Percentiles rank a stretch among this genome's conserved stretches.
These are phyloP conservation scores for Novumbra hubbsi DNA, from an alignment of 2,797 vertebrate genomes.

Conservation along the genomic window DNA sequence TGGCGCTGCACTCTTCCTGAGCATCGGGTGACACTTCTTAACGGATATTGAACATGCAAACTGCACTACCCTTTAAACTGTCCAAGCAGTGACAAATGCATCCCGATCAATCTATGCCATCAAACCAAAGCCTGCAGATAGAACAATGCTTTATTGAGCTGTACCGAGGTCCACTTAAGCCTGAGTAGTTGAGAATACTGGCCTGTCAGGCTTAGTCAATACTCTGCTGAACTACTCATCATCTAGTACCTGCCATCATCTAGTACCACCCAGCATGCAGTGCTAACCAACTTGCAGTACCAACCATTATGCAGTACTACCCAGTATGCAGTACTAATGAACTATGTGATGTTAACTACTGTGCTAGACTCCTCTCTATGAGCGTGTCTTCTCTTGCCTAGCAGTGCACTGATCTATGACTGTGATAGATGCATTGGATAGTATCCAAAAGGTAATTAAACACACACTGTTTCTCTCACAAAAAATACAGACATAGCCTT, in stretches of 20 bases:
- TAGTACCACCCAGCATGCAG: no score
- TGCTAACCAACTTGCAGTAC: no score
- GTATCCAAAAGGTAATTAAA: background rate
- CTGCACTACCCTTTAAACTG: conserved; percentile 27
- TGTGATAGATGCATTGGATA: background rate
- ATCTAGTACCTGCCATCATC: background rate
- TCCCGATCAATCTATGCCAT: conserved; percentile 65
- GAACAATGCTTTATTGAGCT: conserved; percentile 64
- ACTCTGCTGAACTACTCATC: conserved; percentile 46
- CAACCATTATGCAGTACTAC: no score
- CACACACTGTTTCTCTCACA: background rate
- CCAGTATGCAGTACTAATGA: no score
- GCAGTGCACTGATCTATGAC: background rate
- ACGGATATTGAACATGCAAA: background rate
- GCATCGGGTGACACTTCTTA: conserved; percentile 11
- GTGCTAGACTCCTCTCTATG: conserved; percentile 52
- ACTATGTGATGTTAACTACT: conserved; percentile 14
- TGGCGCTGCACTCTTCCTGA: background rate
- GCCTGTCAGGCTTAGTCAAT: conserved; percentile 54
- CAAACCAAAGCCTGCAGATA: conserved; percentile 56
- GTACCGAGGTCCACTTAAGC: conserved; percentile 63
- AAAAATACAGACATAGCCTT: no score
- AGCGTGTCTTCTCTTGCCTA: background rate
- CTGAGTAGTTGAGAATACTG: conserved; percentile 55
- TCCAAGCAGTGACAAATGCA: conserved; percentile 57